Evolutionary conservation across 2,888 invertebrate species (phyloP).

Genomic region (Julus scandinavius): DNA sequence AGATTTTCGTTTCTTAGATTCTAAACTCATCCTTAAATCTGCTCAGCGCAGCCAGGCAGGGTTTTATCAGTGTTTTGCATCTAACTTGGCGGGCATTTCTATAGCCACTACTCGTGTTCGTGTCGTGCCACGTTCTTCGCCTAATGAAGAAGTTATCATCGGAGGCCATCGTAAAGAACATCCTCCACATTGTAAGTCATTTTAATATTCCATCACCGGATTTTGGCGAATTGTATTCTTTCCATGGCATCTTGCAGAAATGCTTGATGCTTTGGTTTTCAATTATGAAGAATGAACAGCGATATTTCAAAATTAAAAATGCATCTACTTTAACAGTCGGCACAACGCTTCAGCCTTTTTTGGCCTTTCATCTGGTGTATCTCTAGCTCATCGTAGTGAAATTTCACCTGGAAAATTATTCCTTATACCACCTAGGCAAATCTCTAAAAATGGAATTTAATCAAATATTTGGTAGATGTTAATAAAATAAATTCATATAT

Average conservation of each 20-base stretch:
- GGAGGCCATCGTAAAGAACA: slow-evolving; percentile 47
- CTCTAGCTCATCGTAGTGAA: no score
- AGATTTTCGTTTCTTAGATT: slow-evolving; percentile 65
- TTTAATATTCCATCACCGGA: background rate
- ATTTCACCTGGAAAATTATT: no score
- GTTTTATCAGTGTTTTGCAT: slow-evolving; percentile 89
- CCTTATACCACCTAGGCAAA: no score
- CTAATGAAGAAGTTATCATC: slow-evolving; percentile 34
- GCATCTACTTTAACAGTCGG: no score
- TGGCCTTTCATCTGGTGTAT: no score
- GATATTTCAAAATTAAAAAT: no score
- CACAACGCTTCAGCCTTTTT: no score
- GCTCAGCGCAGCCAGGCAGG: slow-evolving; percentile 88
- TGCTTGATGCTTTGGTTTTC: background rate
- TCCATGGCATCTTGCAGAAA: background rate
- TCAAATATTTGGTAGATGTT: no score
- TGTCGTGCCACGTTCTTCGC: slow-evolving; percentile 73
- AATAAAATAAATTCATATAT: no score
- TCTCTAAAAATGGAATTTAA: no score
- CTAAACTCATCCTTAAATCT: slow-evolving; percentile 73
- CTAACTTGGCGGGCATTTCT: slow-evolving; percentile 78
- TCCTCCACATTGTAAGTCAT: slow-evolving; percentile 34
- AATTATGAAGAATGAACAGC: background rate
- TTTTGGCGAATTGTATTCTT: no score
- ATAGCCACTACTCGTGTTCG: slow-evolving; percentile 76